Percentiles rank a stretch among this genome's conserved stretches.
phyloP scores from a whole-genome alignment of 2,888 invertebrate species.

The Tipula confusa region DNA sequence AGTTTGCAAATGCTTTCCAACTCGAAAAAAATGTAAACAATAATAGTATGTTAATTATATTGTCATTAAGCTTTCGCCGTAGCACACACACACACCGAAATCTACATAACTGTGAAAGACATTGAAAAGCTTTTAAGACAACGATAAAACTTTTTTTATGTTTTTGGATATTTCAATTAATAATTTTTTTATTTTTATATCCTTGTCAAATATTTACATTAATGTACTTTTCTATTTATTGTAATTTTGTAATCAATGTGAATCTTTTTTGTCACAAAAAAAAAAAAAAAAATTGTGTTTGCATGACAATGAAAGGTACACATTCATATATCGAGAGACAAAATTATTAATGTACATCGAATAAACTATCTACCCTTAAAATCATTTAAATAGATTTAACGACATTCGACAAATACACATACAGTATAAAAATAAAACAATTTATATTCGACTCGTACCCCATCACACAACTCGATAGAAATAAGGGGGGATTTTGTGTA shows the following conservation, averaged over 20 bases:
- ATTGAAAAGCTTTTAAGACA: not conserved
- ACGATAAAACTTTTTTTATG: not conserved
- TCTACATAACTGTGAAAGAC: too few relatives aligned
- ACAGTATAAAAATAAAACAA: not conserved
- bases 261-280: not conserved
- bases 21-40: not conserved
- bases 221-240: not conserved
- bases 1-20: not conserved
- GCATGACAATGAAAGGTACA: not conserved
- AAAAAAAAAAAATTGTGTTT: not conserved
- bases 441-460: not conserved
- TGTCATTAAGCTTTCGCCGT: not conserved
- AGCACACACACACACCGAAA: too few relatives aligned
- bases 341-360: slow-evolving; percentile 20
- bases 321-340: not conserved
- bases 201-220: not conserved
- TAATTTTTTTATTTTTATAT: not conserved
- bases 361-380: slow-evolving; percentile 9
- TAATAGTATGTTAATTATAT: not conserved
- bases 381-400: slow-evolving; percentile 25
- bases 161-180: not conserved
- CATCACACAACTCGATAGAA: not conserved
- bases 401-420: not conserved
- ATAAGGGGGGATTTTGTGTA: not conserved
- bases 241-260: not conserved